These are phyloP conservation scores for Dasysyrphus albostriatus DNA, from an alignment of 2,888 invertebrate genomes.

Conservation along the genomic window DNA sequence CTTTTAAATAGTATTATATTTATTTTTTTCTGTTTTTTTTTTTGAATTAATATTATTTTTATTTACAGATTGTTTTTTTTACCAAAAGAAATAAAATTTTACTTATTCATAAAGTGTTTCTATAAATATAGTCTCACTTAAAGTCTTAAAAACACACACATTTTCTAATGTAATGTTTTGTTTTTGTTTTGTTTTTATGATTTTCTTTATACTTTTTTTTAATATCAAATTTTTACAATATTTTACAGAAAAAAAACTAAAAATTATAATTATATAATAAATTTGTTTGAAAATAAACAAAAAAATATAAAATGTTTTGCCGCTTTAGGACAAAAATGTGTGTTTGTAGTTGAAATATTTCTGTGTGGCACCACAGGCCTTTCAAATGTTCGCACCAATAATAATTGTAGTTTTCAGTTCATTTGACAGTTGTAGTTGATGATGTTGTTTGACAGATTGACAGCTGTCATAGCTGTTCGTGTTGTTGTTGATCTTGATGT, in stretches of 20 bases:
- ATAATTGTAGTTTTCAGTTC: constrained; percentile 59
- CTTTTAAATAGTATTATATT: constrained; percentile 64
- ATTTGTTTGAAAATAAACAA: constrained; percentile 76
- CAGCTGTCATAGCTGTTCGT: constrained; percentile 25
- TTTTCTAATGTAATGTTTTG: constrained; percentile 43
- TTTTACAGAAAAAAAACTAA: constrained; percentile 57
- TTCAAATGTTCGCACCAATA: constrained; percentile 12
- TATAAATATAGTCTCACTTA: constrained; percentile 68
- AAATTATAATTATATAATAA: constrained; percentile 47
- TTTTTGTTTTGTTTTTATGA: constrained; percentile 47
- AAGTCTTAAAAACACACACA: constrained; percentile 53
- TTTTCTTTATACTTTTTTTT: constrained; percentile 36
- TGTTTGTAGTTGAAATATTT: constrained; percentile 65
- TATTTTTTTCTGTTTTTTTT: constrained; percentile 23
- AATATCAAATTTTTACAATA: constrained; percentile 65
- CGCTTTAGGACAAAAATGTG: constrained; percentile 51
- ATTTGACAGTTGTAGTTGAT: constrained; percentile 26
- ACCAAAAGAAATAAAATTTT: constrained; percentile 53
- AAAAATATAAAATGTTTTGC: constrained; percentile 66
- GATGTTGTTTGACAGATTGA: constrained; percentile 49
- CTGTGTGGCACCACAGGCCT: constrained; percentile 69
- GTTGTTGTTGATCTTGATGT: too few species aligned
- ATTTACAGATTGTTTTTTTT: constrained; percentile 51
- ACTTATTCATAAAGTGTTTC: constrained; percentile 61
- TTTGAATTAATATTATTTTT: constrained; percentile 44